These are phyloP conservation scores for Synodontis membranacea DNA, from an alignment of 2,113 vertebrate species.

Conservation along the genomic window DNA sequence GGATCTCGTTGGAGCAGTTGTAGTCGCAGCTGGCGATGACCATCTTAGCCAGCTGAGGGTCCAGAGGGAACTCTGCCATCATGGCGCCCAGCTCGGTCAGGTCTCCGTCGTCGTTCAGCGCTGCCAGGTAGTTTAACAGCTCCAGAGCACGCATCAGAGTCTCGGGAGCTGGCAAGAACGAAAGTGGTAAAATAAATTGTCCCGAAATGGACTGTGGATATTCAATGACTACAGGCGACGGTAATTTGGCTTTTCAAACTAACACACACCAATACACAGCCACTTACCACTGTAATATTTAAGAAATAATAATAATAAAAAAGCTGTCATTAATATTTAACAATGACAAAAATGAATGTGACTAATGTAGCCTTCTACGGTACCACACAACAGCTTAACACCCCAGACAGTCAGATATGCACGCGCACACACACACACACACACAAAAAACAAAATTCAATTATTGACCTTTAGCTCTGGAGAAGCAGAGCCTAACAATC, in stretches of 20 bases:
- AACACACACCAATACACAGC: constrained; percentile 51
- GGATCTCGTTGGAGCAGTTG: constrained; percentile 98
- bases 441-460: constrained; percentile 65
- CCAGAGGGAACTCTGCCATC: constrained; percentile 97
- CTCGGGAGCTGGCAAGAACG: constrained; percentile 84
- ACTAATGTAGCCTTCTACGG: background rate
- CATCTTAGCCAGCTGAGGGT: constrained; percentile 98
- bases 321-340: background rate
- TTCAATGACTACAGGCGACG: constrained; percentile 8
- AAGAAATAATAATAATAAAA: background rate
- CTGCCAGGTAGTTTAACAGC: constrained; percentile 93
- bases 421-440: constrained; percentile 52
- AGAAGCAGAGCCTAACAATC: constrained; percentile 69
- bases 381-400: too few relatives aligned
- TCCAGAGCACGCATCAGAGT: constrained; percentile 96
- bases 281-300: background rate
- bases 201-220: background rate
- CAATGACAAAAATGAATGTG: background rate
- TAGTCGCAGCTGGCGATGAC: constrained; percentile 98
- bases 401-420: background rate
- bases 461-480: constrained; percentile 73
- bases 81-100: constrained; percentile 96
- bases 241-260: constrained; percentile 20
- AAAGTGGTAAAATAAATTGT: background rate
- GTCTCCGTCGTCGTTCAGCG: constrained; percentile 94